Evolutionary conservation across 2,113 vertebrate genomes (phyloP), one percentile per base, ranked within the genome.

Genomic region (Clarias magur): DNA sequence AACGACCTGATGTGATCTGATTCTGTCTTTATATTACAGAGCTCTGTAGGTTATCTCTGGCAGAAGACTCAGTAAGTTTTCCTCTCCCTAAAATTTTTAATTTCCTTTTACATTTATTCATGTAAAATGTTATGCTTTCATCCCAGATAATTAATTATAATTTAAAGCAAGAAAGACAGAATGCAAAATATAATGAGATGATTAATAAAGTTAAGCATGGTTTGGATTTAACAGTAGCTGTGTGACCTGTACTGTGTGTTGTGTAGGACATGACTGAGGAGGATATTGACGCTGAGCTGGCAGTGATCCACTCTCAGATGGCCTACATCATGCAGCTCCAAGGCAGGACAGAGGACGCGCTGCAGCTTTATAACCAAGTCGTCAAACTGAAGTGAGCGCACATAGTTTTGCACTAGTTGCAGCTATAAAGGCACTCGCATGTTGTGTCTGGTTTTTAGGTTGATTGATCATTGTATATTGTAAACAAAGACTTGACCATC

Each of bases 311-410:
- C 67, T 98, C 97, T 91, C 99, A 99, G 93, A 99, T 99, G 98
- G 98, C 99, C 8, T 99, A 97, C 76, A 92, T 99, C 90, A 95
- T 98, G 94, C 99, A 99, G 90, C 92, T 97, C 3, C 97, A 98
- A 89, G 98, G 97, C 80, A 95, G 95, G 38, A 96, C 95, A 13
- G 99, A 99, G 23, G 97, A 99, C 15, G 98, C 99, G 4, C 92
- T 99, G 88, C 97, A 99, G 91, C 97, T 99, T 89, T 99, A 99
- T 94, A 99, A 99, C 94, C 99, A 99, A 94, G 98, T 99, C 91
- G 97, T 99, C 91, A 99, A 99, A 91, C 93, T 99, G 86, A 99
- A 99, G 98, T 99, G 92, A 38, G 19, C 0, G 53, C 5, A 23
- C 17, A 3, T 27, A 15, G 27, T 30, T 4, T 38, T 60, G 68